phyloP scores from a whole-genome alignment of 1,140 invertebrate genomes.

The Drosophila grimshawi region DNA sequence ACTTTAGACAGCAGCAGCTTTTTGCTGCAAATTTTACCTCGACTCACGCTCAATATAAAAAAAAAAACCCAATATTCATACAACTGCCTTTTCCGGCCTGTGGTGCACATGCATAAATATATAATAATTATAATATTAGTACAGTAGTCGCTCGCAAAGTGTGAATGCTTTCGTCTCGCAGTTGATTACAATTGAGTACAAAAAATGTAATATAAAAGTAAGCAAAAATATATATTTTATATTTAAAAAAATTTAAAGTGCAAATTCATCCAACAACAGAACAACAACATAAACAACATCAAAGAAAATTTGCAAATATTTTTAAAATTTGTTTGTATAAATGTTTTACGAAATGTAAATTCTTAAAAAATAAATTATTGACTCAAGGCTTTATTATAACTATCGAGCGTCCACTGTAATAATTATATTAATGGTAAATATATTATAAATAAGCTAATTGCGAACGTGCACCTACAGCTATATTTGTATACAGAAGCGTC shows the following conservation, averaged over 20 bases:
- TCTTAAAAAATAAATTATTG: too few relatives aligned
- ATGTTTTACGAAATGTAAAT: too few relatives aligned
- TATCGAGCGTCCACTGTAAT: neutral
- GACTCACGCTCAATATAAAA: constrained; percentile 27
- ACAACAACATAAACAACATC: too few relatives aligned
- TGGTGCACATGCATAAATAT: neutral
- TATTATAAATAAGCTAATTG: constrained; percentile 19
- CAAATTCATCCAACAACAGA: too few relatives aligned
- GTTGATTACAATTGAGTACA: neutral
- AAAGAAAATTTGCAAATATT: too few relatives aligned
- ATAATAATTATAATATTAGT: neutral
- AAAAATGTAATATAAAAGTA: too few relatives aligned
- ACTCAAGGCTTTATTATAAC: too few relatives aligned
- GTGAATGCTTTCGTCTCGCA: neutral
- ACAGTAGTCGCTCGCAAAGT: neutral
- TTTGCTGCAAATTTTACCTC: constrained; percentile 25
- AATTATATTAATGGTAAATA: constrained; percentile 11
- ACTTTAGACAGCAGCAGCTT: constrained; percentile 28
- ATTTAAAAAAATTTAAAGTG: too few relatives aligned
- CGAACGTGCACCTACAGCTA: neutral
- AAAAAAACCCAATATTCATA: constrained; percentile 13
- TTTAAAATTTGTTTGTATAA: too few relatives aligned
- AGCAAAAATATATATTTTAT: too few relatives aligned
- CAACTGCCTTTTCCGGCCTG: constrained; percentile 13
- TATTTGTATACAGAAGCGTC: neutral